These are phyloP conservation scores for Eciton burchellii DNA, from an alignment of 1,140 invertebrate species.

Conservation along the genomic window DNA sequence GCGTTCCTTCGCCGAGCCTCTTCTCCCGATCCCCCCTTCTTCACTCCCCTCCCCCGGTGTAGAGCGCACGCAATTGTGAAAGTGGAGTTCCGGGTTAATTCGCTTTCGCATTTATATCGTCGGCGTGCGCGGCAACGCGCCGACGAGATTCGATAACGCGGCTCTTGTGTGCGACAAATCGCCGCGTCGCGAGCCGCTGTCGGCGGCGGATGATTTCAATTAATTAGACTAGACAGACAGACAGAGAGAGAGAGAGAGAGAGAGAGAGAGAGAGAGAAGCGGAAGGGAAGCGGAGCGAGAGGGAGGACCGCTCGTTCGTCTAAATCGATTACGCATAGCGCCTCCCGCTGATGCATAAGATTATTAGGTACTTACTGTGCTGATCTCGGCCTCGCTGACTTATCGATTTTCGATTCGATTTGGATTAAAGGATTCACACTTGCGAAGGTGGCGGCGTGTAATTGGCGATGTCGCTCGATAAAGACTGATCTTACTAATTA, in stretches of 20 bases:
- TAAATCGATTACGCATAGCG: constrained; percentile 66
- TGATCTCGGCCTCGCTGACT: constrained; percentile 12
- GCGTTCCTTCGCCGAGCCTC: neutral
- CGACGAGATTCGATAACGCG: constrained; percentile 28
- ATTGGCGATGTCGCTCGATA: constrained; percentile 1
- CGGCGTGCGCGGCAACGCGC: neutral
- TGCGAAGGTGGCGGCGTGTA: neutral
- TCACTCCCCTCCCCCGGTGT: neutral
- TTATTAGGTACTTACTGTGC: constrained; percentile 60
- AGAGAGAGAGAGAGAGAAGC: no score
- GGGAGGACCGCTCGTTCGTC: constrained; percentile 50
- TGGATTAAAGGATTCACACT: constrained; percentile 5
- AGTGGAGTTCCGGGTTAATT: constrained; percentile 51
- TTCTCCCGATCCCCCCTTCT: no score
- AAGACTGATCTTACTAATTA: constrained; percentile 2
- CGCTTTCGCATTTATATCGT: constrained; percentile 24
- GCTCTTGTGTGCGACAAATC: constrained; percentile 34
- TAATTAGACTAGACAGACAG: no score
- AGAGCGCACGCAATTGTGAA: constrained; percentile 15
- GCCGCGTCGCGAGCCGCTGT: constrained; percentile 14
- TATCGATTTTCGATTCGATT: constrained; percentile 29
- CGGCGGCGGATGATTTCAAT: constrained; percentile 67
- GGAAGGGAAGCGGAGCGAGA: no score
- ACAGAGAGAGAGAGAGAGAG: no score
- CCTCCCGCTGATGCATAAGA: constrained; percentile 49